phyloP scores from a whole-genome alignment of 2,113 vertebrate species.

The Tor tambroides region DNA sequence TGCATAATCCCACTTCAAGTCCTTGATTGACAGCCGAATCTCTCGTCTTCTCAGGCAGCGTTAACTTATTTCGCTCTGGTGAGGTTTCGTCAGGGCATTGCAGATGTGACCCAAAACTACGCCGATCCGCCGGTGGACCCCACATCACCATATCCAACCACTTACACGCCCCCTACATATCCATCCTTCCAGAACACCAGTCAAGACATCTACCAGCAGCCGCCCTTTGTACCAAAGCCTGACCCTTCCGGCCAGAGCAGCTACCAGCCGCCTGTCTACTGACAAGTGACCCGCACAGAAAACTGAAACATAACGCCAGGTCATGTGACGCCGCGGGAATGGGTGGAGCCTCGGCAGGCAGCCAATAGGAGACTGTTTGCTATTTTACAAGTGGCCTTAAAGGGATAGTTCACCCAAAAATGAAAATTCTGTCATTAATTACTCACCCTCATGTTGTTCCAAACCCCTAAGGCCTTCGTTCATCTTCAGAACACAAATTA shows the following conservation, averaged over 20 bases:
- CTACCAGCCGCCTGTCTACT: conserved; percentile 89
- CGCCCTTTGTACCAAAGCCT: conserved; percentile 77
- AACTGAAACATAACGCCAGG: conserved; percentile 39
- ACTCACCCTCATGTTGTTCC: too few species aligned
- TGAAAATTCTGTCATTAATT: too few species aligned
- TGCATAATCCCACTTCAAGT: too few species aligned
- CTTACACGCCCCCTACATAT: conserved; percentile 71
- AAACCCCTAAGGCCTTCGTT: too few species aligned
- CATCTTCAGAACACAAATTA: too few species aligned
- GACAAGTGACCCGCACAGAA: conserved; percentile 67
- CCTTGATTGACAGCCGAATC: conserved; percentile 65
- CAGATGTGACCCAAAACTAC: conserved; percentile 81
- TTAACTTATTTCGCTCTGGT: conserved; percentile 79
- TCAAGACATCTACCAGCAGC: conserved; percentile 86
- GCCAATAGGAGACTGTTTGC: conserved; percentile 41
- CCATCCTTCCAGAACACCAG: conserved; percentile 78
- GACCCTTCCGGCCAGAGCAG: conserved; percentile 71
- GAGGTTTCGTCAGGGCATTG: conserved; percentile 82
- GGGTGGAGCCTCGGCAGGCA: background rate
- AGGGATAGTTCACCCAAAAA: too few species aligned
- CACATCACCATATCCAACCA: conserved; percentile 71
- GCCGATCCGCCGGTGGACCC: conserved; percentile 75
- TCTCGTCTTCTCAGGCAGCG: conserved; percentile 71
- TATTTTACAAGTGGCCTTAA: background rate
- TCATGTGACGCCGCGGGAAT: background rate